Conservation (phyloP, 2,797 vertebrate species). For the Brachyalestes nurse region DNA sequence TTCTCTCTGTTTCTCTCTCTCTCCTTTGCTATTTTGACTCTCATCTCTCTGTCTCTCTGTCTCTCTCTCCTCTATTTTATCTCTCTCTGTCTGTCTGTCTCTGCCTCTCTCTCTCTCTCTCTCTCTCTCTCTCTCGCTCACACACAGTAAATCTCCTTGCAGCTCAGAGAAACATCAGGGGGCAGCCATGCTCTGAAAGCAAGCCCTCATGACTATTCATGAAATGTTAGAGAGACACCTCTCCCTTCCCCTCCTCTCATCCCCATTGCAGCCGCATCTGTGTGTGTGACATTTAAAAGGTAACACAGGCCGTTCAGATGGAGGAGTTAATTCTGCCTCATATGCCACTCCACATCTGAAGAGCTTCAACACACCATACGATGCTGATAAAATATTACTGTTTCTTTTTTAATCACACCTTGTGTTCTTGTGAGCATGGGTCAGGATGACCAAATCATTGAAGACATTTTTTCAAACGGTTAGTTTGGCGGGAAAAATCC, state of each 20-base stretch:
- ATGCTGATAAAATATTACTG: slow-evolving; percentile 82
- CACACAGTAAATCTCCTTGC: slow-evolving; percentile 69
- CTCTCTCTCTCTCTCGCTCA: slow-evolving; percentile 37
- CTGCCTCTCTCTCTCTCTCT: neutral
- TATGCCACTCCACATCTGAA: slow-evolving; percentile 78
- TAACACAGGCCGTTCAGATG: slow-evolving; percentile 82
- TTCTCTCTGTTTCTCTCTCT: too few relatives aligned
- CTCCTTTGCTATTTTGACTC: neutral
- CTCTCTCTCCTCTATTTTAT: neutral
- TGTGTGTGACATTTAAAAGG: slow-evolving; percentile 84
- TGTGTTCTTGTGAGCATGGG: neutral
- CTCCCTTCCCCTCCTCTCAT: slow-evolving; percentile 75
- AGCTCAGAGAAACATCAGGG: slow-evolving; percentile 74
- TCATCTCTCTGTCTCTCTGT: slow-evolving; percentile 1
- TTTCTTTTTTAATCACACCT: slow-evolving; percentile 1
- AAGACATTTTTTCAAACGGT: neutral
- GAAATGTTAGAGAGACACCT: slow-evolving; percentile 77
- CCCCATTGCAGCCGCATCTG: slow-evolving; percentile 70
- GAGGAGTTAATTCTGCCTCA: slow-evolving; percentile 77
- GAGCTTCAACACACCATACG: slow-evolving; percentile 74
- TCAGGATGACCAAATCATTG: slow-evolving; percentile 19
- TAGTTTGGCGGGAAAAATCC: neutral
- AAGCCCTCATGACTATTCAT: slow-evolving; percentile 79
- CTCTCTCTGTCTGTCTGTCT: neutral
- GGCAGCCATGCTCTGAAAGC: slow-evolving; percentile 78